Base-by-base conservation (phyloP, 2,797 vertebrate species). In the Hippopotamyrus pictus region DNA sequence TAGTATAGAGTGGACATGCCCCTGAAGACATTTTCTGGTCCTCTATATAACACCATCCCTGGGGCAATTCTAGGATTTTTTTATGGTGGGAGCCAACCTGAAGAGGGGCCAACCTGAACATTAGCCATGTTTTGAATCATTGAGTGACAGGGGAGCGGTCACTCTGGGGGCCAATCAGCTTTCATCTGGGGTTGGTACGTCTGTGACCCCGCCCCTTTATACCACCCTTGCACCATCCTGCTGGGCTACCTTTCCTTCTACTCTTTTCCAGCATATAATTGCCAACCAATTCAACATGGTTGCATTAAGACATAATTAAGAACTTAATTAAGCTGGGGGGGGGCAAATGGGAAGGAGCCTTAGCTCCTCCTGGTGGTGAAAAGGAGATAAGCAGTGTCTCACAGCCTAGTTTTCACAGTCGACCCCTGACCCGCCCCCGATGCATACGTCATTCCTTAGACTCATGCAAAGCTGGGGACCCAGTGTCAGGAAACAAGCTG, bases 391-490 rank as follows among this genome's bases (percentile, higher is more conserved):
- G 44, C 37, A 22, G 8, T 46, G 33, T 84, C 44, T 84, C 14
- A 41, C 7, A 50, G 48, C 25, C 48, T 54, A 53, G 17, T 25
- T 29, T 37, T 19, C 9, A 25, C 37, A 73, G 11, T 69, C 44
- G 5, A 25, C 3, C 11, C 59, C 65, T 33, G 25, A 2, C 44
- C 59, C 9, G 59, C 25, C 14, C 37, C 51, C 1, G 22, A 51
- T 33, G n/a, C 73, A 90, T 44, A 90, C 79, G 57, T 88, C 86
- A 65, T 88, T 53, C 88, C 79, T 86, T 90, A 11, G 76, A 90
- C 17, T 29, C 92, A 91, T 92, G 92, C 93, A 92, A 48, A 57
- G 50, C 90, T 51, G 79, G 12, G 73, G 57, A 41, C 46, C 51
- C 73, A 8, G 33, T 29, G 44, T 33, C 22, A 44, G 53, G 53